Evolutionary conservation across 2,797 vertebrate genomes (phyloP).

Genomic region (Spheniscus humboldti): DNA sequence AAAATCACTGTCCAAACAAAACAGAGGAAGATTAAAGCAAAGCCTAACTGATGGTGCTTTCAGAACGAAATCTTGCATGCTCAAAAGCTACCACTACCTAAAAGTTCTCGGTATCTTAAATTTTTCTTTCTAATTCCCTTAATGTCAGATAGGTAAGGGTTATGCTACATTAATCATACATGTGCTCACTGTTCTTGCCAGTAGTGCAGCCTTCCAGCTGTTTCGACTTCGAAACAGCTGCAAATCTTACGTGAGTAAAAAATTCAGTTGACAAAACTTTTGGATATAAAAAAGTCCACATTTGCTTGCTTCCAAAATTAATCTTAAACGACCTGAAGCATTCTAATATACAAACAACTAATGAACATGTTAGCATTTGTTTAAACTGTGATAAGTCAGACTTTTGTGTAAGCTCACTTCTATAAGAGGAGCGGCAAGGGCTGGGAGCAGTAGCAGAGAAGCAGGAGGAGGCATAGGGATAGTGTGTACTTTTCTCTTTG

Average conservation of each 20-base stretch:
- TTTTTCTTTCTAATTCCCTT: neutral
- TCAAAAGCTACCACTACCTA: neutral
- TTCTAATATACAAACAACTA: neutral
- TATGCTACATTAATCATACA: neutral
- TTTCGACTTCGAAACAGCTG: conserved; percentile 23
- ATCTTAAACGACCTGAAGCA: neutral
- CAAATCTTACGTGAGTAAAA: neutral
- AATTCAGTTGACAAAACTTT: neutral
- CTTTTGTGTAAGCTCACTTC: neutral
- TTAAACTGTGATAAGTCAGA: neutral
- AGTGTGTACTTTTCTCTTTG: conserved; percentile 26
- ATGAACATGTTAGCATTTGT: neutral
- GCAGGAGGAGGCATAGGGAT: neutral
- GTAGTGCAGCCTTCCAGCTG: neutral
- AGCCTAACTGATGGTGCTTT: neutral
- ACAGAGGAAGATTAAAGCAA: neutral
- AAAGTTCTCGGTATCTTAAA: neutral
- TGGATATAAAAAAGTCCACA: neutral
- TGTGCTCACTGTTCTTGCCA: neutral
- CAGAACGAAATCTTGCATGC: neutral
- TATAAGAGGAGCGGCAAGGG: accelerated
- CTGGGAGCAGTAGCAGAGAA: neutral
- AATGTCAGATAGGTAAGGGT: neutral
- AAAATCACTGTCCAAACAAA: neutral
- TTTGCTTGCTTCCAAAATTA: neutral